These are phyloP conservation scores for Lagria hirta DNA, from an alignment of 2,888 invertebrate species.

Conservation along the genomic window DNA sequence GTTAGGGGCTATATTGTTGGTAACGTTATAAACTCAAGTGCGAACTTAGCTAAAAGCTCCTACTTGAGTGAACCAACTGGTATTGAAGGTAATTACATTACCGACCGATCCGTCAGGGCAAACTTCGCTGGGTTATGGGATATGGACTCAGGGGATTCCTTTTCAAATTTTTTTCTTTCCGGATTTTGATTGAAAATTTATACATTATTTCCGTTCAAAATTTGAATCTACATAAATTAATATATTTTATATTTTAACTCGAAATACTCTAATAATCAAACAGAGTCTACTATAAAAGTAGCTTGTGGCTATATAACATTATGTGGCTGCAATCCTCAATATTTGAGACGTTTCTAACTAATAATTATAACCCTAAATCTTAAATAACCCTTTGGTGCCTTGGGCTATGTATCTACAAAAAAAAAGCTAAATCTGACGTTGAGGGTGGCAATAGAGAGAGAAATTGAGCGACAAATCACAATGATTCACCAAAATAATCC, in stretches of 20 bases:
- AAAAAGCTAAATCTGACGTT: too few relatives aligned
- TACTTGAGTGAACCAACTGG: conserved; percentile 44
- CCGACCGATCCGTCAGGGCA: conserved; percentile 41
- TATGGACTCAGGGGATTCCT: conserved; percentile 34
- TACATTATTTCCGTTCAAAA: conserved; percentile 35
- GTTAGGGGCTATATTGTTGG: conserved; percentile 46
- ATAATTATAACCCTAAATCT: conserved; percentile 29
- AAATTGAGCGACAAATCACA: too few relatives aligned
- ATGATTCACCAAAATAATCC: too few relatives aligned
- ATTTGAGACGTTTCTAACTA: conserved; percentile 18
- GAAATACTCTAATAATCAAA: too few relatives aligned
- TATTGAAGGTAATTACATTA: conserved; percentile 49
- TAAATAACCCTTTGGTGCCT: too few relatives aligned
- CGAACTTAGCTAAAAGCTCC: conserved; percentile 50
- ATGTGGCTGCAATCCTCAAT: conserved; percentile 15
- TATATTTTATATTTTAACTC: too few relatives aligned
- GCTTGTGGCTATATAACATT: conserved; percentile 24
- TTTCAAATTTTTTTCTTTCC: conserved; percentile 32
- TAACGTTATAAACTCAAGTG: conserved; percentile 49
- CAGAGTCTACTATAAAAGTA: too few relatives aligned
- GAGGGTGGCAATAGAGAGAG: too few relatives aligned
- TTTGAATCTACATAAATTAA: too few relatives aligned
- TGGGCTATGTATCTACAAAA: too few relatives aligned
- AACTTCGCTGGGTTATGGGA: conserved; percentile 36
- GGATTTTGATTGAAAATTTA: conserved; percentile 43